Conservation (phyloP, 2,113 vertebrate species). For the Callithrix jacchus region DNA sequence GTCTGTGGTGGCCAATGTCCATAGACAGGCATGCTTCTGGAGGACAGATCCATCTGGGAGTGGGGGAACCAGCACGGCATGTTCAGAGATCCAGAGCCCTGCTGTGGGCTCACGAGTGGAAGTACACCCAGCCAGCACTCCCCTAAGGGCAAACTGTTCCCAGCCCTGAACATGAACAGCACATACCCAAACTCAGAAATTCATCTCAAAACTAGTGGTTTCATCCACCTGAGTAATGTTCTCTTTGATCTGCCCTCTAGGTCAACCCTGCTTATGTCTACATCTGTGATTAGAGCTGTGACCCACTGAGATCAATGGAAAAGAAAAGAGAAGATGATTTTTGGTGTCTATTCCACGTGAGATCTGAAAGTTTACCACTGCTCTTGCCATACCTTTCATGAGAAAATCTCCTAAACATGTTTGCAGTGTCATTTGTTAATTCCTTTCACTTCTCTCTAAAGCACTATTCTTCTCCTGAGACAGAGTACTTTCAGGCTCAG, state of each 20-base stretch:
- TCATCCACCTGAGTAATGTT: background rate
- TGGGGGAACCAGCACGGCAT: background rate
- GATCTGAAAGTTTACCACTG: background rate
- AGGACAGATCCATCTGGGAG: background rate
- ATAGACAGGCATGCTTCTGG: background rate
- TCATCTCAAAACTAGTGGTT: background rate
- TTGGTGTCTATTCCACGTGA: background rate
- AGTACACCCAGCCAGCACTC: background rate
- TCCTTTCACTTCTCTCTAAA: background rate
- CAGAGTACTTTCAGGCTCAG: background rate
- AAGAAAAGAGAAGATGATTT: background rate
- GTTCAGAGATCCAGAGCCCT: constrained; percentile 5
- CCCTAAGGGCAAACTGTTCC: background rate
- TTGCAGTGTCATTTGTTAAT: background rate
- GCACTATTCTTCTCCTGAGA: background rate
- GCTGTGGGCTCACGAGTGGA: background rate
- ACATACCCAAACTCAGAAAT: background rate
- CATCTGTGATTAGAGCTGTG: background rate
- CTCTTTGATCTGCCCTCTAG: constrained; percentile 29
- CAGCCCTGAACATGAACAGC: background rate
- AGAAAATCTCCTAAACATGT: background rate
- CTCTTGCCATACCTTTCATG: background rate
- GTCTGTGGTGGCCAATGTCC: background rate
- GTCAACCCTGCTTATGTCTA: background rate
- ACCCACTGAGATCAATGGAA: background rate